Evolutionary conservation across 2,888 invertebrate genomes (phyloP).

Genomic region (Xestobium rufovillosum): DNA sequence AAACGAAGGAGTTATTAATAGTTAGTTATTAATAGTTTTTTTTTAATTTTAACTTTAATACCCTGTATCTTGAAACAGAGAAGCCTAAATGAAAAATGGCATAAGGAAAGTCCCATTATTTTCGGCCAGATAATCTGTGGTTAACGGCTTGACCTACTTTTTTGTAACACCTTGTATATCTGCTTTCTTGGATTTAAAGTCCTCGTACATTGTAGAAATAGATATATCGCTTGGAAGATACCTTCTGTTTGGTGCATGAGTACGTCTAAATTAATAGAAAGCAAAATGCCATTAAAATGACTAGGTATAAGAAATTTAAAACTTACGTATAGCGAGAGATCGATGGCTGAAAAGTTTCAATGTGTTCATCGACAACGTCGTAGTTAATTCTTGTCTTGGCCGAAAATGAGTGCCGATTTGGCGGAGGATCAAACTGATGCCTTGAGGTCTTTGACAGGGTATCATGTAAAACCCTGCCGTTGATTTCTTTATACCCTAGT

Average conservation of each 20-base stretch:
- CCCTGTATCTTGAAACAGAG: no score
- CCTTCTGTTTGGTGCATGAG: constrained; percentile 12
- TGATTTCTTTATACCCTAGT: constrained; percentile 13
- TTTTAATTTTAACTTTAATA: no score
- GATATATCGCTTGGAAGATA: constrained; percentile 13
- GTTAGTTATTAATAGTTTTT: no score
- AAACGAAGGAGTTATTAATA: no score
- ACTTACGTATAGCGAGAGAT: constrained; percentile 17
- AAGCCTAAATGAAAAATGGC: no score
- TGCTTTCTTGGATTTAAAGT: constrained; percentile 16
- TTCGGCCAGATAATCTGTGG: no score
- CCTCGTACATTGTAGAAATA: constrained; percentile 11
- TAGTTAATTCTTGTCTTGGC: constrained; percentile 14
- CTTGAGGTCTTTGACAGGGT: constrained; percentile 11
- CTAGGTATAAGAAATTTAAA: no score
- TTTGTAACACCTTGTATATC: no score
- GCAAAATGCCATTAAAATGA: no score
- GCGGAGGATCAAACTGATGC: constrained; percentile 7
- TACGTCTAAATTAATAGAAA: no score
- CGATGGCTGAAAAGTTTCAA: constrained; percentile 13
- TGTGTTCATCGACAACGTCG: constrained; percentile 8
- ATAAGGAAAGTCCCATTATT: no score
- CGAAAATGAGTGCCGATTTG: constrained; percentile 10
- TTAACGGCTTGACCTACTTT: no score
- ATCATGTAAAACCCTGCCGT: constrained; percentile 12